These are phyloP conservation scores for Philopedon plagiatum DNA, from an alignment of 2,888 invertebrate genomes.

Conservation along the genomic window DNA sequence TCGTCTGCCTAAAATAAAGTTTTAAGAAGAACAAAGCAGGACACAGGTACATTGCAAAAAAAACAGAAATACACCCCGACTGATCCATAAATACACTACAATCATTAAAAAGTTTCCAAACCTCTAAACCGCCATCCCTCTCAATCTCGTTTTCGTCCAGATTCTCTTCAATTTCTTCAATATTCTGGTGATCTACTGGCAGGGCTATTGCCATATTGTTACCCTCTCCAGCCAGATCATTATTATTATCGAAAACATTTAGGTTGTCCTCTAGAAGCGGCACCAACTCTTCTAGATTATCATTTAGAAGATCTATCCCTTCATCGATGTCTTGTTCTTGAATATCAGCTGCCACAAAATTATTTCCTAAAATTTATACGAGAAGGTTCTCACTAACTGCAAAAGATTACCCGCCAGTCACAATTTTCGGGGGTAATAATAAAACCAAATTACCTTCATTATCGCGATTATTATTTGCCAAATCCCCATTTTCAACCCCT, in stretches of 20 bases:
- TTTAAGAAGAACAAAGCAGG: background rate
- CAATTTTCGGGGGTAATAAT: no score
- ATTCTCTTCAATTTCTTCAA: background rate
- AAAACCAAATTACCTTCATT: constrained; percentile 68
- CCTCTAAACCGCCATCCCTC: background rate
- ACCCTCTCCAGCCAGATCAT: constrained; percentile 29
- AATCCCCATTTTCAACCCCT: constrained; percentile 70
- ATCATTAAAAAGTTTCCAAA: background rate
- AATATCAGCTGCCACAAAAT: constrained; percentile 49
- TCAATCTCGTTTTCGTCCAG: background rate
- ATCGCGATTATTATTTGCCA: constrained; percentile 72
- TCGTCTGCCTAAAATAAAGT: constrained; percentile 15
- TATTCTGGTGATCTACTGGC: background rate
- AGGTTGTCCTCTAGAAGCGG: constrained; percentile 36
- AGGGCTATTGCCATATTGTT: constrained; percentile 30
- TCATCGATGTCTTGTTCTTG: constrained; percentile 44
- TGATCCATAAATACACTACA: no score
- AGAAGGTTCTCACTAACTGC: no score
- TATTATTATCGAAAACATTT: constrained; percentile 40
- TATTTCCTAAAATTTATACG: constrained; percentile 44
- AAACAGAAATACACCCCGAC: background rate
- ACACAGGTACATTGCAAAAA: no score
- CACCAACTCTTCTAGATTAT: constrained; percentile 47
- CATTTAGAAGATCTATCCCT: constrained; percentile 48
- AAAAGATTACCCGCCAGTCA: no score